Percentiles rank a stretch among this genome's conserved stretches.
Evolutionary conservation across 2,888 invertebrate species (phyloP).

Genomic region (Caenorhabditis uteleia): DNA sequence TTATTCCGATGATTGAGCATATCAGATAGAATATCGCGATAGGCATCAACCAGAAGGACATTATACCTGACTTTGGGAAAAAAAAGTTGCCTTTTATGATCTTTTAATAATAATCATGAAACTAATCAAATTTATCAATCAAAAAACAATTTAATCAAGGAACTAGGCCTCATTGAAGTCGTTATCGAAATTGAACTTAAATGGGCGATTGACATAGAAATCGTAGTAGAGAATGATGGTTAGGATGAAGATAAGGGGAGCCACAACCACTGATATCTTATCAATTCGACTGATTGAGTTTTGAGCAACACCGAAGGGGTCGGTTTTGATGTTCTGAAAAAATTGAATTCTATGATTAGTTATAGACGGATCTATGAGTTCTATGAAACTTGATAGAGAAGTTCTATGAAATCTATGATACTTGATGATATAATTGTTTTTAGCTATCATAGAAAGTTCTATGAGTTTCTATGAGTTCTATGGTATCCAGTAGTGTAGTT

Average conservation of each 20-base stretch:
- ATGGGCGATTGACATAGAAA: conserved; percentile 52
- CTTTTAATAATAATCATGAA: not conserved
- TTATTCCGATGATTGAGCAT: conserved; percentile 26
- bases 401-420: not conserved
- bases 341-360: not conserved
- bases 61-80: not conserved
- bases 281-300: conserved; percentile 49
- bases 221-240: conserved; percentile 84
- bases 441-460: too few relatives aligned
- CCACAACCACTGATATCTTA: conserved; percentile 75
- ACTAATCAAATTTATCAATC: not conserved
- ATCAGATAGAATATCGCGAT: conserved; percentile 33
- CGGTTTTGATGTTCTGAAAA: conserved; percentile 46
- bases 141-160: not conserved
- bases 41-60: conserved; percentile 6
- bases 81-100: not conserved
- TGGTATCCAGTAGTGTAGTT: too few relatives aligned
- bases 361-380: not conserved
- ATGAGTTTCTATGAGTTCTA: too few relatives aligned
- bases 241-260: conserved; percentile 80
- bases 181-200: conserved; percentile 46
- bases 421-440: too few relatives aligned
- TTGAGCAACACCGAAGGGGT: conserved; percentile 50
- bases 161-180: not conserved
- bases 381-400: not conserved